Conservation (phyloP, 2,113 vertebrate species). For the Phrynosoma blainvillii region DNA sequence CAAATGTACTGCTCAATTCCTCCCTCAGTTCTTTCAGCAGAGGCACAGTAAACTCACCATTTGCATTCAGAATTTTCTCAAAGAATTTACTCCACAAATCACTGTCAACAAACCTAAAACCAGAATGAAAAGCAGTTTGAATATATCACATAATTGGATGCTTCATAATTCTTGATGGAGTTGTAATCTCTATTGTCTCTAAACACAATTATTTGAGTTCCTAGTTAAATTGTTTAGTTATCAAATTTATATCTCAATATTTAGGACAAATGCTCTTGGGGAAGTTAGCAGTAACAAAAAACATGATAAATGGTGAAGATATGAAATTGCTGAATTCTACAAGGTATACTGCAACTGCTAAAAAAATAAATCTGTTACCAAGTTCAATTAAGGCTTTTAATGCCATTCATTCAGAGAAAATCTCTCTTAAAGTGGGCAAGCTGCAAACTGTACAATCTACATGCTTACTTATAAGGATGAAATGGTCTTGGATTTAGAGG, state of each 20-base stretch:
- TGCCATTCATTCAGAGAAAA: neutral
- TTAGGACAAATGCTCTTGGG: neutral
- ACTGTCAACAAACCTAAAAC: conserved; percentile 68
- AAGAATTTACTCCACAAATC: conserved; percentile 81
- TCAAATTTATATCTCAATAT: neutral
- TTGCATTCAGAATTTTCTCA: conserved; percentile 78
- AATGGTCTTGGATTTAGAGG: neutral
- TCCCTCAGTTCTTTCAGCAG: conserved; percentile 76
- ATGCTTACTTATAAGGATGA: neutral
- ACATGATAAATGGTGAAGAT: neutral
- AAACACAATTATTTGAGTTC: neutral
- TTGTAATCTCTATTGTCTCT: neutral
- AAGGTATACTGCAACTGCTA: neutral
- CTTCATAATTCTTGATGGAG: neutral
- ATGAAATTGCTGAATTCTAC: neutral
- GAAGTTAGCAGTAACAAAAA: neutral
- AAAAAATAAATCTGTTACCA: neutral
- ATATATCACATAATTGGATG: fast-evolving
- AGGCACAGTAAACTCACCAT: conserved; percentile 68
- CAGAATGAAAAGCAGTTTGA: conserved; percentile 54
- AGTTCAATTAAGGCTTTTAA: neutral
- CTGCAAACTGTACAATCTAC: neutral
- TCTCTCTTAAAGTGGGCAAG: neutral
- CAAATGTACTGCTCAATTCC: conserved; percentile 71
- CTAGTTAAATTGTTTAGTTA: neutral